Percentiles rank a stretch among this genome's conserved stretches.
These are phyloP conservation scores for Noctua pronuba DNA, from an alignment of 2,888 invertebrate genomes.

Conservation along the genomic window DNA sequence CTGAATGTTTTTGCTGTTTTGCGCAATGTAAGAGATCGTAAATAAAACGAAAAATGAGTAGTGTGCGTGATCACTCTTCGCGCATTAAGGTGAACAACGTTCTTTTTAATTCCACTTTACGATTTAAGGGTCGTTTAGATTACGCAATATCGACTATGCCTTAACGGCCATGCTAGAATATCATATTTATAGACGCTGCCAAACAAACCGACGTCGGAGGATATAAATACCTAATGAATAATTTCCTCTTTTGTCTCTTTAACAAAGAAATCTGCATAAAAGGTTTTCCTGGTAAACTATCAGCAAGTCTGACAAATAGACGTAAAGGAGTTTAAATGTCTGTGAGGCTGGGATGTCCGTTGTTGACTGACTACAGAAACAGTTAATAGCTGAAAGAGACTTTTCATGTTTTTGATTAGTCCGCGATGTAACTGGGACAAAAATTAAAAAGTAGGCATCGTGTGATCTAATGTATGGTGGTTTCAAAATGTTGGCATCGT, in stretches of 20 bases:
- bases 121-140: constrained; percentile 30
- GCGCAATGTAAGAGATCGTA: constrained; percentile 19
- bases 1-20: constrained; percentile 21
- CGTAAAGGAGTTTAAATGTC: constrained; percentile 66
- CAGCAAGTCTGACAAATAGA: constrained; percentile 71
- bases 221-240: constrained; percentile 60
- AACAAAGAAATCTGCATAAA: constrained; percentile 76
- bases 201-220: constrained; percentile 48
- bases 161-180: constrained; percentile 28
- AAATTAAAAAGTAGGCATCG: no score
- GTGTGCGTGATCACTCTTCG: constrained; percentile 43
- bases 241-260: constrained; percentile 60
- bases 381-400: constrained; percentile 28
- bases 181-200: constrained; percentile 49
- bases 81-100: constrained; percentile 33
- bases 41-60: constrained; percentile 37
- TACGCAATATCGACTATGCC: constrained; percentile 20
- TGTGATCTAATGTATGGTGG: no score
- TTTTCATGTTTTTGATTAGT: constrained; percentile 33
- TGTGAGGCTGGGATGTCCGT: constrained; percentile 33
- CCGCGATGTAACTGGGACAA: no score
- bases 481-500: no score
- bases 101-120: constrained; percentile 41
- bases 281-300: constrained; percentile 71
- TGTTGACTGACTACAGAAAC: constrained; percentile 23